A percentile compares a stretch with the other conserved stretches of the same genome.
Conservation (phyloP, 2,113 vertebrate species). For the Platichthys stellatus region DNA sequence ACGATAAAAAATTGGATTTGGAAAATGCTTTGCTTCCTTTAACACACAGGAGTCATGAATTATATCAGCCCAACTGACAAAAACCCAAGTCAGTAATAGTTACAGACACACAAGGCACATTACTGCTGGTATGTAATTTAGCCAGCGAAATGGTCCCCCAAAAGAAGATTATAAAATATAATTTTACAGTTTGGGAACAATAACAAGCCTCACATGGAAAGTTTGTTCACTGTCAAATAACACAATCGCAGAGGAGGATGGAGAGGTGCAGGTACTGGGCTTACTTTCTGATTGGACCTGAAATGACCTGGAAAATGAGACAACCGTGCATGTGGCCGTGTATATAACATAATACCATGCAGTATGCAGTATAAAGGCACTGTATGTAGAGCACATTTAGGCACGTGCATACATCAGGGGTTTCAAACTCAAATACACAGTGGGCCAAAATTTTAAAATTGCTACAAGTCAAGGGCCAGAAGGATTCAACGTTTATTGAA, state of each 20-base stretch:
- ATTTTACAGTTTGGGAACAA: conserved; percentile 21
- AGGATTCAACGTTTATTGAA: no score
- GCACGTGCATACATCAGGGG: no score
- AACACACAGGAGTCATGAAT: background rate
- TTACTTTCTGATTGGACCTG: conserved; percentile 38
- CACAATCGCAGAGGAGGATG: conserved; percentile 5
- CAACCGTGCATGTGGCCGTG: conserved; percentile 1
- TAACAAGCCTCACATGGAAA: conserved; percentile 1
- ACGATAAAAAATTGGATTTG: background rate
- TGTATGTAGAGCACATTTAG: conserved; percentile 4
- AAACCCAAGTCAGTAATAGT: no score
- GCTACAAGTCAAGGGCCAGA: no score
- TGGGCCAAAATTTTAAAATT: no score
- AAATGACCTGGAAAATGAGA: conserved; percentile 45
- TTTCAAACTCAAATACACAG: no score
- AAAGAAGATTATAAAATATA: conserved; percentile 15
- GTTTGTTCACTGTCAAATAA: conserved; percentile 5
- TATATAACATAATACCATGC: background rate
- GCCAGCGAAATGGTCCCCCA: background rate
- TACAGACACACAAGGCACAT: background rate
- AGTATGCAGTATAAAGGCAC: background rate
- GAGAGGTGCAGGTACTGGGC: conserved; percentile 18
- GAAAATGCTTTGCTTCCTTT: background rate
- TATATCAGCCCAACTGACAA: background rate
- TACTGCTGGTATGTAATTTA: background rate